Evolutionary conservation across 2,113 vertebrate species (phyloP), one percentile per base, ranked within the genome.

Genomic region (Epinephelus lanceolatus): DNA sequence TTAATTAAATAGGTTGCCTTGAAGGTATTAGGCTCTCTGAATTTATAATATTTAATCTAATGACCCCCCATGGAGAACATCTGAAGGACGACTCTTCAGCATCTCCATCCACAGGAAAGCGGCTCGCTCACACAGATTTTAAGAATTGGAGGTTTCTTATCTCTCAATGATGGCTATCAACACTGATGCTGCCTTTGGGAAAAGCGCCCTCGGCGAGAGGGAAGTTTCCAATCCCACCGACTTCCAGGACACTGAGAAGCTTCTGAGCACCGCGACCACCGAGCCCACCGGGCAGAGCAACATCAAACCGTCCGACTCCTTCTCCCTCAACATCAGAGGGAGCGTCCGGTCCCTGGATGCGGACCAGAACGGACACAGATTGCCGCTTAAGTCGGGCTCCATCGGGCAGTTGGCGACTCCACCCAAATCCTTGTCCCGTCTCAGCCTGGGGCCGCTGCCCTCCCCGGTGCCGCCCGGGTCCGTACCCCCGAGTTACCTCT

Each of bases 201-300:
- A 91, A 63, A 86, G 81, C 2, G 70, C 79, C 21, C 83, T 93
- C 63, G 93, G 88, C 3, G 96, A 95, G 27, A 94, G 94, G 27
- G 95, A 92, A 49, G 87, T 90, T 71, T 89, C 94, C 27, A 84
- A 94, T 37, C 92, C 92, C 23, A 84, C 86, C 56, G 95, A 96
- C 42, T 96, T 96, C 82, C 96, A 94, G 6, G 97, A 97, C 89
- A 97, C 95, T 53, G 95, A 97, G 88, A 97, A 96, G 91, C 96
- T 97, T 59, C 93, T 98, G 77, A 94, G 90, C 70, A 78, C 80
- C 45, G 77, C 90, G 15, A 85, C 83, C 40, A 72, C 76, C 17
- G 95, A 96, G 52, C 88, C 87, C 21, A 93, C 80, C 47, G 95
- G 94, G 0, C 94, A 95, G 81, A 93, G 91, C 84, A 88, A 96